Evolutionary conservation across 2,888 invertebrate genomes (phyloP), one percentile per base, ranked within the genome.

Genomic region (Phortica magna): DNA sequence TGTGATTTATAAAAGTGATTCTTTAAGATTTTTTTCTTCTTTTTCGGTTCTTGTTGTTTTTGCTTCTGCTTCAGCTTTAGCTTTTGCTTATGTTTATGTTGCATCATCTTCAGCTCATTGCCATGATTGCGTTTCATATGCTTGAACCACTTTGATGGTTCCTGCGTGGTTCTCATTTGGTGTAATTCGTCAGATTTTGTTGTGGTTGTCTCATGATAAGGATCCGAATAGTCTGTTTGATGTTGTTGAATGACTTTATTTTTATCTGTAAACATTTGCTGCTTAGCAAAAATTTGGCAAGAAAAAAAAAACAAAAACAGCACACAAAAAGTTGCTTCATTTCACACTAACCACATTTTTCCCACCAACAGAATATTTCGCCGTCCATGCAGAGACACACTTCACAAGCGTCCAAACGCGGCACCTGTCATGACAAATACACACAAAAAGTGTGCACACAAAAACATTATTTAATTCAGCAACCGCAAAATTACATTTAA

Each of bases 341-440:
- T 77, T 76, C 76, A 82, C 72, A 90, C 90, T 91, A 89, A 91
- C 93, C 94, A 87, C 94, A 94, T 87, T 94, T 93, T 88, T 94
- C 94, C 94, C 94, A 94, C 94, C 94, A 94, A 90, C 94, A 94
- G 88, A 94, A 94, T 92, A 94, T 94, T 88, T 94, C 94, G 7
- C 94, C 94, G 83, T 94, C 94, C 84, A 94, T 92, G 87, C 94
- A 94, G 64, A 94, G 91, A 86, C 94, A 94, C 82, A 94, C 94
- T 89, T 94, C 94, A 87, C 94, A 94, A 42, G 92, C 94, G 90
- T 94, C 94, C 71, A 90, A 90, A 76, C 94, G 92, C 81, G 93
- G 93, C 82, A 94, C 94, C 94, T 94, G 93, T 43, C 92, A 93
- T 67, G 83, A 82, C 82, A 82, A 80, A 78, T 59, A 72, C 41